Percentiles rank a stretch among this genome's conserved stretches.
phyloP scores from a whole-genome alignment of 2,797 vertebrate genomes.

The Clangula hyemalis region DNA sequence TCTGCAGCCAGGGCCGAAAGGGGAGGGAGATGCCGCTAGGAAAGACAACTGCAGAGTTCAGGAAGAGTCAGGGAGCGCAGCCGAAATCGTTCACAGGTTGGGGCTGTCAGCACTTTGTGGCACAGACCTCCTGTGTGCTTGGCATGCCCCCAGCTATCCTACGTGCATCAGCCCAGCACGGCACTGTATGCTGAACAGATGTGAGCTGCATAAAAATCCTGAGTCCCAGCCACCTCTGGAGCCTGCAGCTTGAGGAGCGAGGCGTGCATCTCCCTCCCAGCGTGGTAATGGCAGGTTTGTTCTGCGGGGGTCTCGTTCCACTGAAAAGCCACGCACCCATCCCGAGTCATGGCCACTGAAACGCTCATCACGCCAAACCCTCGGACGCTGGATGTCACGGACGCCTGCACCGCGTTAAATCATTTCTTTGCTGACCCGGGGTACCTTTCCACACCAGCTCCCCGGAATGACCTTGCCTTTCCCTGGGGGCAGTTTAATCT shows the following conservation, averaged over 20 bases:
- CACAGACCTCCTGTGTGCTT: slow-evolving; percentile 14
- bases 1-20: slow-evolving; percentile 39
- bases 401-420: neutral
- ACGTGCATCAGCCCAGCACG: neutral
- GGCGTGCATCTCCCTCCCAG: fast-evolving
- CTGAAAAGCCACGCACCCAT: neutral
- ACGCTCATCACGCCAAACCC: neutral
- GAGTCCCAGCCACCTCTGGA: neutral
- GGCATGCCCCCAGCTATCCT: slow-evolving; percentile 31
- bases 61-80: neutral
- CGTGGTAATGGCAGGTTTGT: neutral
- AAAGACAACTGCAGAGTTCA: slow-evolving; percentile 43
- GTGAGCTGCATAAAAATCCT: slow-evolving; percentile 55
- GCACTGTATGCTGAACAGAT: slow-evolving; percentile 37
- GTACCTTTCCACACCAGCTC: neutral
- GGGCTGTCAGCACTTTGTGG: neutral
- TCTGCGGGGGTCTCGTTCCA: neutral
- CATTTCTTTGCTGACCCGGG: slow-evolving; percentile 13
- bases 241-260: neutral
- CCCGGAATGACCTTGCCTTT: neutral
- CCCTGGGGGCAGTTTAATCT: neutral
- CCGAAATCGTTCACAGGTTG: slow-evolving; percentile 11
- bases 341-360: neutral
- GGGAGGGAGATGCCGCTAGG: slow-evolving; percentile 32
- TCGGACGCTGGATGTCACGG: neutral